Evolutionary conservation across 2,888 invertebrate genomes (phyloP).

Genomic region (Polydrusus pterygomalis): DNA sequence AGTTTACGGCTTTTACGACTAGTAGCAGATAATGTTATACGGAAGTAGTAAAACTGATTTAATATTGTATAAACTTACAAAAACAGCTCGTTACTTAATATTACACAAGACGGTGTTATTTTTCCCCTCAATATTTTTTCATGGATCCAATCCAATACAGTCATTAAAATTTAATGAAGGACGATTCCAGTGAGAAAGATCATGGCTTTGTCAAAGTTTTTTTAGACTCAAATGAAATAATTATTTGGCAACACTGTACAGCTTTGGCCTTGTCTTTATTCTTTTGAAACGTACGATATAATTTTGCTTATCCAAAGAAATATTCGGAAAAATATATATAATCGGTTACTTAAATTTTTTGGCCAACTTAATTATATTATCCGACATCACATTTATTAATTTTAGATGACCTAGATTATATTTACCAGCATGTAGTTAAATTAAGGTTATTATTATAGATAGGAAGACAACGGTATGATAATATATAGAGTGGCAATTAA

Average conservation of each 20-base stretch:
- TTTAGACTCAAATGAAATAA: neutral
- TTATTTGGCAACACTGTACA: neutral
- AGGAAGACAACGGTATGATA: neutral
- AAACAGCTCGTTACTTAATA: too few species aligned
- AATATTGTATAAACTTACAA: too few species aligned
- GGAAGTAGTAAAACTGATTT: too few species aligned
- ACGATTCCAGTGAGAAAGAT: too few species aligned
- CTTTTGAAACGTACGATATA: neutral
- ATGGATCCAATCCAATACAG: too few species aligned
- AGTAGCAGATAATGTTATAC: too few species aligned
- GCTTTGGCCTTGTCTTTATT: constrained; percentile 1
- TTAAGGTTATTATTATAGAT: neutral
- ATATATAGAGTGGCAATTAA: too few species aligned
- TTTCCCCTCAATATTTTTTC: too few species aligned
- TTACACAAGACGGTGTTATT: too few species aligned
- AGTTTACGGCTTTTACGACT: too few species aligned
- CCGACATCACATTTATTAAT: constrained; percentile 12
- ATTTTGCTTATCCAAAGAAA: neutral
- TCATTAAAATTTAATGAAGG: too few species aligned
- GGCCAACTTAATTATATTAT: neutral
- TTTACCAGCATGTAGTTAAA: neutral
- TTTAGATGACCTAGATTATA: constrained; percentile 31
- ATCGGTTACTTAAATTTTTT: neutral
- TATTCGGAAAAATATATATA: neutral
- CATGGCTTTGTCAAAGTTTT: neutral